Evolutionary conservation across 1,140 invertebrate genomes (phyloP).

Genomic region (Chionoecetes opilio): DNA sequence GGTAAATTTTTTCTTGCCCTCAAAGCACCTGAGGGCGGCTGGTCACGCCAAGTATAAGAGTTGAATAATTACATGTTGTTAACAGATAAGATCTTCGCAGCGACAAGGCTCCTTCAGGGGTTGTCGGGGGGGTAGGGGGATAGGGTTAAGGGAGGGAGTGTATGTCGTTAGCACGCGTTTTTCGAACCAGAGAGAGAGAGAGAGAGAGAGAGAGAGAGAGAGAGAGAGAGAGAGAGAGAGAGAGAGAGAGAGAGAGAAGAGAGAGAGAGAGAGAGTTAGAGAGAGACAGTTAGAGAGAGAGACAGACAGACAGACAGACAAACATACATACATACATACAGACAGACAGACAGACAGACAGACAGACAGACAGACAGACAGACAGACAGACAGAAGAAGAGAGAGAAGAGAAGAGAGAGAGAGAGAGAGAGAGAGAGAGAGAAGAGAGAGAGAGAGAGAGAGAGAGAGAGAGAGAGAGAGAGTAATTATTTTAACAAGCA

Average conservation of each 20-base stretch:
- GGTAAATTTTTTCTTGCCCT: background rate
- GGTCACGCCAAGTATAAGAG: background rate
- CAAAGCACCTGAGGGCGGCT: background rate
- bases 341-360: too few species aligned
- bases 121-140: background rate
- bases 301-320: too few species aligned
- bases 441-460: background rate
- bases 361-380: too few species aligned
- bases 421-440: constrained; percentile 8
- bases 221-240: constrained; percentile 5
- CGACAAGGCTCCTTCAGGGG: background rate
- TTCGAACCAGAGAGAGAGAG: background rate
- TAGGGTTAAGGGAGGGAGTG: background rate
- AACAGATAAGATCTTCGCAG: background rate
- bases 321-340: too few species aligned
- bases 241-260: constrained; percentile 17
- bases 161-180: too few species aligned
- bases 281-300: too few species aligned
- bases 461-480: background rate
- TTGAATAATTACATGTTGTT: constrained; percentile 31
- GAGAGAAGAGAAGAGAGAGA: background rate
- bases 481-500: too few species aligned
- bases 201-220: background rate
- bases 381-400: background rate
- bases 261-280: background rate